phyloP scores from a whole-genome alignment of 2,113 vertebrate genomes.

The Pelecanus crispus region DNA sequence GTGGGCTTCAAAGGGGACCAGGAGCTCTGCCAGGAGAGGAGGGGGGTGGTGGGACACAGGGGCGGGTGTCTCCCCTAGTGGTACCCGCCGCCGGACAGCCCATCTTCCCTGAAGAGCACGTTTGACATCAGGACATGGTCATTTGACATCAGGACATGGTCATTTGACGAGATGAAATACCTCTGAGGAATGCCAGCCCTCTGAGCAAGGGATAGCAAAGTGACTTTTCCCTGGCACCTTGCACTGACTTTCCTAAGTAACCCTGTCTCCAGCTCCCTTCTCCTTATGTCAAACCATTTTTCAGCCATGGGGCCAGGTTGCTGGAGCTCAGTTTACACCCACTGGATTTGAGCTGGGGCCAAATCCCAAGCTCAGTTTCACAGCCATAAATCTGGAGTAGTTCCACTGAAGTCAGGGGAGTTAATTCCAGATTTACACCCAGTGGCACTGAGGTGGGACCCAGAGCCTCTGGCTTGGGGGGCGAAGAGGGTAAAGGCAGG shows the following conservation, averaged over 20 bases:
- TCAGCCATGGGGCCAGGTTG: neutral
- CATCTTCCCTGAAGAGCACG: neutral
- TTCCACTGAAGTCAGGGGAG: constrained; percentile 32
- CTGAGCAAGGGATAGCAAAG: neutral
- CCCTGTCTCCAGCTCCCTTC: constrained; percentile 13
- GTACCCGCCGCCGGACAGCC: neutral
- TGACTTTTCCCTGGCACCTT: constrained; percentile 45
- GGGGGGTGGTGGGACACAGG: neutral
- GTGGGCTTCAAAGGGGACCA: neutral
- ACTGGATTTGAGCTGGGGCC: neutral
- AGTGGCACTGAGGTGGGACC: neutral
- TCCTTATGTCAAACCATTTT: constrained; percentile 6
- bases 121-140: constrained; percentile 9
- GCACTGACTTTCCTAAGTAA: constrained; percentile 24
- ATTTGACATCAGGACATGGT: neutral
- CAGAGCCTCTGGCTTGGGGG: neutral
- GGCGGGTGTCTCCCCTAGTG: neutral
- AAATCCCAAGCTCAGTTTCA: constrained; percentile 37
- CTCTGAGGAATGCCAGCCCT: constrained; percentile 27
- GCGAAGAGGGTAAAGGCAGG: neutral
- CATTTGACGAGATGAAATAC: constrained; percentile 41
- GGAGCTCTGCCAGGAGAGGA: neutral
- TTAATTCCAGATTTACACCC: constrained; percentile 57
- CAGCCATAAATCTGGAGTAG: constrained; percentile 49
- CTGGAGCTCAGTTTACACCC: constrained; percentile 44